Conservation (phyloP, 1,140 invertebrate species). For the Armadillidium nasatum region DNA sequence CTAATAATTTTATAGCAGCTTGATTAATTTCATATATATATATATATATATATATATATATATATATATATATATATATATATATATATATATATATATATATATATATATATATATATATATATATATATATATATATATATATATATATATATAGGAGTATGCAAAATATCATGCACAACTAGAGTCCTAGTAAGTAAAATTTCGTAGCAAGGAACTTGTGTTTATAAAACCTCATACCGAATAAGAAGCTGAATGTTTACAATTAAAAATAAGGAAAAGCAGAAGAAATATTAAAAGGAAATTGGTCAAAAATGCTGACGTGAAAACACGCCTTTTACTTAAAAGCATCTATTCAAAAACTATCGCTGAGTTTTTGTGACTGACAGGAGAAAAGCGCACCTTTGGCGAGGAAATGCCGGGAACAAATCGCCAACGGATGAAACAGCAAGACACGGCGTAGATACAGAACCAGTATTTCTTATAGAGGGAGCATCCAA, state of each 20-base stretch:
- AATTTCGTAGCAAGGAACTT: too few species aligned
- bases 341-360: too few species aligned
- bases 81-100: slow-evolving; percentile 11
- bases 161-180: not conserved
- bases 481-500: not conserved
- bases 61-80: slow-evolving; percentile 14
- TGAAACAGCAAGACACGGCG: not conserved
- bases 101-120: slow-evolving; percentile 1
- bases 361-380: too few species aligned
- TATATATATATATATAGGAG: not conserved
- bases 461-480: not conserved
- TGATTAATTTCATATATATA: too few species aligned
- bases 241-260: too few species aligned
- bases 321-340: too few species aligned
- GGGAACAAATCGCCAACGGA: not conserved
- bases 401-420: not conserved
- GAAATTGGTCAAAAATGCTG: too few species aligned
- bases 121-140: slow-evolving; percentile 14
- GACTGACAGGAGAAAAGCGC: not conserved
- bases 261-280: too few species aligned
- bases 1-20: too few species aligned
- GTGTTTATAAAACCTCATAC: too few species aligned
- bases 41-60: slow-evolving; percentile 14
- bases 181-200: too few species aligned
- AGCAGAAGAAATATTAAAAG: too few species aligned